Evolutionary conservation across 1,140 invertebrate species (phyloP).

Genomic region (Rhagoletis zephyria): DNA sequence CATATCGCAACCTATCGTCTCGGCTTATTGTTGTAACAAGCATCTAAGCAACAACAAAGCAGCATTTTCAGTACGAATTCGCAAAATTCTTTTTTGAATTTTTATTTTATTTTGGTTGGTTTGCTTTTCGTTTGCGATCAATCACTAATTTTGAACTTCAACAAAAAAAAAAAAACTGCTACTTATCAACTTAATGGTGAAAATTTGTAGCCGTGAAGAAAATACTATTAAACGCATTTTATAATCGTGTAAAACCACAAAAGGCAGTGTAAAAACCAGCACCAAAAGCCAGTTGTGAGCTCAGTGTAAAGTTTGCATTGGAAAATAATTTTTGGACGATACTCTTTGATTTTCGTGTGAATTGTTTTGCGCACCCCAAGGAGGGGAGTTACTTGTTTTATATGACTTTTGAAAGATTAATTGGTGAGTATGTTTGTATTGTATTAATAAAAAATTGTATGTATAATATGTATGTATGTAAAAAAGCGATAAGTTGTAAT

Average conservation of each 20-base stretch:
- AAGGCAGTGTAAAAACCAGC: neutral
- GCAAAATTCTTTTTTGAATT: slow-evolving; percentile 39
- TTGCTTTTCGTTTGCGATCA: slow-evolving; percentile 30
- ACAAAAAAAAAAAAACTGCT: too few relatives aligned
- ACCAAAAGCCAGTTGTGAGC: neutral
- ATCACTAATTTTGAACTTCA: neutral
- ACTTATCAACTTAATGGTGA: neutral
- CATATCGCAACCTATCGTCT: neutral
- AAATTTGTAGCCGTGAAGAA: neutral
- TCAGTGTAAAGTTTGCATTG: slow-evolving; percentile 13
- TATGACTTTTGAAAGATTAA: slow-evolving; percentile 74
- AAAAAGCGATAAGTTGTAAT: too few relatives aligned
- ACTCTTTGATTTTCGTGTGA: slow-evolving; percentile 63
- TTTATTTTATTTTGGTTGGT: slow-evolving; percentile 21
- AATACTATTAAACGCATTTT: neutral
- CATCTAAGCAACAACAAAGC: neutral
- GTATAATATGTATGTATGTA: too few relatives aligned
- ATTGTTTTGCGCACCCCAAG: slow-evolving; percentile 70
- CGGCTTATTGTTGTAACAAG: slow-evolving; percentile 10
- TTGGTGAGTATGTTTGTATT: slow-evolving; percentile 64
- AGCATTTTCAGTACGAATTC: neutral
- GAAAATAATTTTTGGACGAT: slow-evolving; percentile 18
- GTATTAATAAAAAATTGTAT: too few relatives aligned
- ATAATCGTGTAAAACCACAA: neutral
- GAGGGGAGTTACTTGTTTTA: slow-evolving; percentile 72